Conservation (phyloP, 1,140 invertebrate genomes). For the Leptopilina boulardi region DNA sequence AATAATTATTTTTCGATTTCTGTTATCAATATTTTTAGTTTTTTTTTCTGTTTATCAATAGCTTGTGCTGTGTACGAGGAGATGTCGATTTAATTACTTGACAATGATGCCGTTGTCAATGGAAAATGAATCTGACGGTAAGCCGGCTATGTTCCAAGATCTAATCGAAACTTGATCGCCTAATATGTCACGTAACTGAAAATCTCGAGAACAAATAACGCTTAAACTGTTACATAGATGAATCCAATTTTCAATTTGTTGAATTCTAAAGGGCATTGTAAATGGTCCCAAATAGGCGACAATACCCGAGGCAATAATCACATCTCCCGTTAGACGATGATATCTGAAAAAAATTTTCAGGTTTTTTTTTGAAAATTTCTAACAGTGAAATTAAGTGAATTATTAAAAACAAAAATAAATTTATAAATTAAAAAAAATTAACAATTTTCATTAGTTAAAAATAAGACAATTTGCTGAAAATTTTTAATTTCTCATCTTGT, state of each 20-base stretch:
- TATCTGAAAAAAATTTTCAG: conserved; percentile 76
- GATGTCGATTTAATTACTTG: conserved; percentile 56
- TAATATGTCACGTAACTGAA: conserved; percentile 85
- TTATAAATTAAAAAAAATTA: no score
- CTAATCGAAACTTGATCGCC: conserved; percentile 92
- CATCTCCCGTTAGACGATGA: conserved; percentile 81
- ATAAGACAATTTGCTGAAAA: no score
- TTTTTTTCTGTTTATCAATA: no score
- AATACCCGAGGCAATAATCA: conserved; percentile 90
- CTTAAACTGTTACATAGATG: conserved; percentile 80
- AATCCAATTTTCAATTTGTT: conserved; percentile 86
- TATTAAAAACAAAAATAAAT: no score
- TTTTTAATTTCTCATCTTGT: no score
- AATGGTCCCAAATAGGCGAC: conserved; percentile 95
- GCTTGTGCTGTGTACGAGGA: background rate
- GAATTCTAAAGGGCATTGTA: conserved; percentile 84
- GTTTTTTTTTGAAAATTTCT: no score
- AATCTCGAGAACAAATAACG: conserved; percentile 85
- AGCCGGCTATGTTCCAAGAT: conserved; percentile 93
- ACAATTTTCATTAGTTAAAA: no score
- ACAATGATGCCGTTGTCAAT: conserved; percentile 95
- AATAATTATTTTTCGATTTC: conserved; percentile 21
- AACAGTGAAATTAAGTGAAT: no score
- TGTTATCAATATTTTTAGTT: background rate
- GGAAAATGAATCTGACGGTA: conserved; percentile 93